Evolutionary conservation across 2,797 vertebrate species (phyloP).

Genomic region (Psittacula echo): DNA sequence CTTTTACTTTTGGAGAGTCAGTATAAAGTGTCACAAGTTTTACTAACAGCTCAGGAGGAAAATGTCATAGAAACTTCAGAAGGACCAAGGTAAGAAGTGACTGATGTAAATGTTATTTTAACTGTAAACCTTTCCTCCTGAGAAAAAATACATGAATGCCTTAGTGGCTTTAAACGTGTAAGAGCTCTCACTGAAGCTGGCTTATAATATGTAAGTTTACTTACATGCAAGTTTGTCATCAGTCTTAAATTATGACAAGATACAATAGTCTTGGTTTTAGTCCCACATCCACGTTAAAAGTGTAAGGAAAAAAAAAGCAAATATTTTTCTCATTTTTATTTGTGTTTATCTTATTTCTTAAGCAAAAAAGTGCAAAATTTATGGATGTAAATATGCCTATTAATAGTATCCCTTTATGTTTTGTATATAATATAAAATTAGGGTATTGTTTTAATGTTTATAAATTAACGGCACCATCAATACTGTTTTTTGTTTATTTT

Average conservation of each 20-base stretch:
- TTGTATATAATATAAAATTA: not conserved
- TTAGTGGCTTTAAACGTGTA: not conserved
- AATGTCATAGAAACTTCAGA: constrained; percentile 78
- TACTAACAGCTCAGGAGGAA: constrained; percentile 88
- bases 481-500: not conserved
- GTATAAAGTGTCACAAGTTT: constrained; percentile 86
- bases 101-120: not conserved
- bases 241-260: not conserved
- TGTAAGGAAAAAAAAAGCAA: not conserved
- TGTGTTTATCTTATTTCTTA: not conserved
- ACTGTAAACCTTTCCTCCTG: not conserved
- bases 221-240: not conserved
- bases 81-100: constrained; percentile 77
- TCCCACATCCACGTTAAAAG: not conserved
- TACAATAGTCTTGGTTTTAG: not conserved
- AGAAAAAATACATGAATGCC: not conserved
- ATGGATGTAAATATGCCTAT: not conserved
- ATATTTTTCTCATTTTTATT: not conserved
- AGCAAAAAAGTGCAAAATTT: not conserved
- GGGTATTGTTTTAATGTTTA: not conserved
- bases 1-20: constrained; percentile 91
- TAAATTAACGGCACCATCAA: not conserved
- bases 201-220: not conserved
- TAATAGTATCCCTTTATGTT: not conserved
- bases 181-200: not conserved